Base-by-base conservation (phyloP, 2,888 invertebrate species). In the Oscheius onirici region DNA sequence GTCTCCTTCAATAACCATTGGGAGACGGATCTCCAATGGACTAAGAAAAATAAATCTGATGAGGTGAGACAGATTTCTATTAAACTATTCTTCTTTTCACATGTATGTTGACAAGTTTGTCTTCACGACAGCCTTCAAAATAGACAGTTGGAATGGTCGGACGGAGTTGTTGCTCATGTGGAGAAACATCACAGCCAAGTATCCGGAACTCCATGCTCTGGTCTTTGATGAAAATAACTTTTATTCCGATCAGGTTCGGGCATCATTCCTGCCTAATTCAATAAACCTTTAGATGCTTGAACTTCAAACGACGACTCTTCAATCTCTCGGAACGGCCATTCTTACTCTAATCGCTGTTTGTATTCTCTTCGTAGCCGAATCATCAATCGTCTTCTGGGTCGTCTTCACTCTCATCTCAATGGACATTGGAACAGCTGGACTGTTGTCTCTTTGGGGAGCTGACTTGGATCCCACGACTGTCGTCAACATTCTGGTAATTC, bases 141-240 rank as follows among this genome's bases (percentile, higher is more conserved):
- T 80, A 13, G 71, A 73, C 22, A 79, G 84, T 46, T 87, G 87
- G 87, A 83, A 83, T 65, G 83, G 83, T 24, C 73, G 87, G 26
- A 86, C 85, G 11, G 73, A 73, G 6, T 69, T 87, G 55, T 72
- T 87, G 34, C 68, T 86, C 15, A 76, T 72, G n/a, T 87, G 87
- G 87, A 75, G 87, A 22, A 85, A 87, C 61, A 84, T 87, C 40
- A 84, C 86, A 6, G 75, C 78, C 28, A 73, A 67, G 24, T 87
- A 87, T 74, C 83, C 86, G 10, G 81, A 87, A 43, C 85, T 80
- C 65, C 83, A 85, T 17, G 87, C 86, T 2, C 72, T 87, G 28
- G 86, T 87, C 11, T 87, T 86, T 60, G 86, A 87, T 60, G 86
- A 87, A 63, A 86, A 87, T 74, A 87, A 87, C 73, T 87, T 87